Percentiles rank a stretch among this genome's conserved stretches.
phyloP scores from a whole-genome alignment of 2,888 invertebrate species.

The Nudaria mundana region DNA sequence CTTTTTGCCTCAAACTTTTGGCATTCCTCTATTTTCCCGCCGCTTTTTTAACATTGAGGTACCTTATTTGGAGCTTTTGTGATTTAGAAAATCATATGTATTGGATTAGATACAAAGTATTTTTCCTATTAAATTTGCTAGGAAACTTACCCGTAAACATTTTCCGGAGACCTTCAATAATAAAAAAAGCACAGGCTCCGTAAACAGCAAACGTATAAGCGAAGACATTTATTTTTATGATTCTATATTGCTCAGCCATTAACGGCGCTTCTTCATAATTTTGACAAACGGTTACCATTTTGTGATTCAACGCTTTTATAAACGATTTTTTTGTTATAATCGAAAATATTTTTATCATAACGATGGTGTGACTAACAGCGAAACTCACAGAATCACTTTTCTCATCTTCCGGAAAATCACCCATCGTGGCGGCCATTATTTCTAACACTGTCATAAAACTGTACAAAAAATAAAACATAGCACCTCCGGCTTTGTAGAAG shows the following conservation, averaged over 20 bases:
- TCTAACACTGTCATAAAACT: conserved; percentile 60
- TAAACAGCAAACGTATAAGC: conserved; percentile 53
- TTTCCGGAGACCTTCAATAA: conserved; percentile 64
- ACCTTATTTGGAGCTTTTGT: too few species aligned
- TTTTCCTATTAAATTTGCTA: not conserved
- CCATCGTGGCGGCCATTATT: conserved; percentile 56
- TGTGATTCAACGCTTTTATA: conserved; percentile 49
- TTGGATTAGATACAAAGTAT: not conserved
- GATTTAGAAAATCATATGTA: too few species aligned
- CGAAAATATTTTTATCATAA: conserved; percentile 59
- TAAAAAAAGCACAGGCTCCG: conserved; percentile 47
- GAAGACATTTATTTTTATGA: conserved; percentile 58
- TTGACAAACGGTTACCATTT: conserved; percentile 55
- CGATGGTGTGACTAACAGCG: conserved; percentile 62
- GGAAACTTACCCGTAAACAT: conserved; percentile 41
- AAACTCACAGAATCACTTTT: conserved; percentile 63
- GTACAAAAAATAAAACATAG: conserved; percentile 47
- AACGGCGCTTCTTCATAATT: conserved; percentile 46
- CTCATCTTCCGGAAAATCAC: conserved; percentile 63
- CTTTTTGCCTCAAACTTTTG: too few species aligned
- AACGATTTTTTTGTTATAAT: conserved; percentile 50
- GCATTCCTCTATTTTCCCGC: too few species aligned
- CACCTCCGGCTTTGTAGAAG: conserved; percentile 46
- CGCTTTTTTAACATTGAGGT: too few species aligned
- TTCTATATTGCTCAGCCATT: conserved; percentile 52